Percentiles rank a stretch among this genome's conserved stretches.
These are phyloP conservation scores for Caloenas nicobarica DNA, from an alignment of 2,113 vertebrate species.

Conservation along the genomic window DNA sequence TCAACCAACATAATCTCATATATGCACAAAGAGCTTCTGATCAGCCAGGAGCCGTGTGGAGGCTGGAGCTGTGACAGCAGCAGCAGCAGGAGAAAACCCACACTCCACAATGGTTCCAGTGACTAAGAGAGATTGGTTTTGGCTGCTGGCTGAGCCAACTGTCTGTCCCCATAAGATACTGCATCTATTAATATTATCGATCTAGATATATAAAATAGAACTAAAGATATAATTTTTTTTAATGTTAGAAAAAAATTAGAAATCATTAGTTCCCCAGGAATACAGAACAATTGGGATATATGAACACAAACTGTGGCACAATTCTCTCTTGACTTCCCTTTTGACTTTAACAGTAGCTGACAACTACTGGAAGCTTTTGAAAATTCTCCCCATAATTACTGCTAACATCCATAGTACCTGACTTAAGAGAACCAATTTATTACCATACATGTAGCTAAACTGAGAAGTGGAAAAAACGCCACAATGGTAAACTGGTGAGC, in stretches of 20 bases:
- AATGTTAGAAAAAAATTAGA: background rate
- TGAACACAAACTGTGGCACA: background rate
- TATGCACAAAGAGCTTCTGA: background rate
- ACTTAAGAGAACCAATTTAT: background rate
- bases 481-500: background rate
- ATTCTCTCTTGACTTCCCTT: background rate
- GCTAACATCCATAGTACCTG: background rate
- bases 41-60: background rate
- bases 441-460: background rate
- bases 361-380: background rate
- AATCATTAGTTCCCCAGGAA: background rate
- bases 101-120: background rate
- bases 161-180: background rate
- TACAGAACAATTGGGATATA: background rate
- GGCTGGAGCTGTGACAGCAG: slow-evolving; percentile 41
- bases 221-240: background rate
- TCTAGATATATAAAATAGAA: background rate
- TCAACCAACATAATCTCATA: background rate
- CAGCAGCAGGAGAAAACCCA: slow-evolving; percentile 44
- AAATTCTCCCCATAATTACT: background rate
- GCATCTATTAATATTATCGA: background rate
- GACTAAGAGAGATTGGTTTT: slow-evolving; percentile 11
- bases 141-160: slow-evolving; percentile 10
- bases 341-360: background rate
- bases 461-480: background rate